Percentiles rank a stretch among this genome's conserved stretches.
These are phyloP conservation scores for Cinclus cinclus DNA, from an alignment of 2,113 vertebrate species.

Conservation along the genomic window DNA sequence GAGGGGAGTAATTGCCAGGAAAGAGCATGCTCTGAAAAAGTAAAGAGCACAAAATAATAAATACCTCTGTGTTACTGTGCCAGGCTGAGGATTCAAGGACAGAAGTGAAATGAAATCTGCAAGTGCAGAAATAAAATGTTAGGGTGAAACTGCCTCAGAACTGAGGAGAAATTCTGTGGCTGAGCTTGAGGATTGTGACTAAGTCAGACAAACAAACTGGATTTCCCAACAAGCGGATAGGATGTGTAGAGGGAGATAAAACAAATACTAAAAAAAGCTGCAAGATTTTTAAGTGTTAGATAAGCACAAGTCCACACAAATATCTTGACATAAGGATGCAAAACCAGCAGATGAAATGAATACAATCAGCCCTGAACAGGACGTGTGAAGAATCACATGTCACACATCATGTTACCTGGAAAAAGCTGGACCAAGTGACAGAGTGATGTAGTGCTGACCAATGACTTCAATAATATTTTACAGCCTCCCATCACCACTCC, in stretches of 20 bases:
- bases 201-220: not conserved
- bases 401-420: not conserved
- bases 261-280: not conserved
- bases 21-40: not conserved
- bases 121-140: not conserved
- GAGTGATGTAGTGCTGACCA: not conserved
- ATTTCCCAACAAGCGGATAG: not conserved
- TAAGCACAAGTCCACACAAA: not conserved
- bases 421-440: not conserved
- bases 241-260: not conserved
- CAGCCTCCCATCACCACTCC: not conserved
- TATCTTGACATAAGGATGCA: not conserved
- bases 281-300: conserved; percentile 3
- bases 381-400: not conserved
- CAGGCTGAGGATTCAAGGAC: not conserved
- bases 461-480: not conserved
- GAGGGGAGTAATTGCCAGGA: not conserved
- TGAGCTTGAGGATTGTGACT: not conserved
- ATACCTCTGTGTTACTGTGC: not conserved
- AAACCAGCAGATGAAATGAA: not conserved
- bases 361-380: not conserved
- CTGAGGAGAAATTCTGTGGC: not conserved
- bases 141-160: not conserved
- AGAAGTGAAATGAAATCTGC: not conserved
- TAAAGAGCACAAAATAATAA: not conserved